Evolutionary conservation across 2,797 vertebrate genomes (phyloP).

Genomic region (Podarcis siculus): DNA sequence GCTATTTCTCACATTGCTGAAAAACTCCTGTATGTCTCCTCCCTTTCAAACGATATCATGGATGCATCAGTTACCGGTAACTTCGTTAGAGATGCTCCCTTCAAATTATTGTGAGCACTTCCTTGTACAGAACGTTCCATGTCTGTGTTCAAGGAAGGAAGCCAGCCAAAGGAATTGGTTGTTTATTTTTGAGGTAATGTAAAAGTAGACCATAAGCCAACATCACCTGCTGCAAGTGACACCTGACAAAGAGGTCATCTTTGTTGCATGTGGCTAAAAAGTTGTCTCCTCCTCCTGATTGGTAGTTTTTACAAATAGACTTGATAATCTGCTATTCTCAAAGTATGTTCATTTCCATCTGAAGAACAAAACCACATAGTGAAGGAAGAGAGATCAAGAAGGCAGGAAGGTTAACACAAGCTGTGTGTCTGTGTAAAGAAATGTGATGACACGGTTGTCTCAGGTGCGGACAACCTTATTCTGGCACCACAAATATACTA

Average conservation of each 20-base stretch:
- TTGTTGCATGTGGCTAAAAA: conserved; percentile 70
- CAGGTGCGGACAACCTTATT: conserved; percentile 67
- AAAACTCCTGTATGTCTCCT: conserved; percentile 1
- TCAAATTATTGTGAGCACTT: conserved; percentile 46
- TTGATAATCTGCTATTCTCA: conserved; percentile 74
- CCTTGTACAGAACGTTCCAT: conserved; percentile 72
- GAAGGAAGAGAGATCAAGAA: conserved; percentile 18
- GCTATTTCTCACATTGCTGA: conserved; percentile 21
- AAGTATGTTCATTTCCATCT: conserved; percentile 67
- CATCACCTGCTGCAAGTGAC: conserved; percentile 65
- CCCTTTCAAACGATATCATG: conserved; percentile 7
- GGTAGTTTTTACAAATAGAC: conserved; percentile 73
- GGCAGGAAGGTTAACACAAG: conserved; percentile 50
- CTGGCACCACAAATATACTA: conserved; percentile 61
- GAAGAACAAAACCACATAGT: conserved; percentile 66
- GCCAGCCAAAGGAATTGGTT: conserved; percentile 66
- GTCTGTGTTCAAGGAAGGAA: conserved; percentile 61
- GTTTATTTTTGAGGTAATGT: conserved; percentile 73
- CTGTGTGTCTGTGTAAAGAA: conserved; percentile 67
- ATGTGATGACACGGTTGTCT: conserved; percentile 65
- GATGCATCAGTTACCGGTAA: conserved; percentile 45
- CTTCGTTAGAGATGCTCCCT: conserved; percentile 51
- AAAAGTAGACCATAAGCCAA: conserved; percentile 72
- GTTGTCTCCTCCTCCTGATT: conserved; percentile 67
- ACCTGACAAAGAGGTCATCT: conserved; percentile 78